Evolutionary conservation across 2,797 vertebrate genomes (phyloP).

Genomic region (Neoniphon sammara): DNA sequence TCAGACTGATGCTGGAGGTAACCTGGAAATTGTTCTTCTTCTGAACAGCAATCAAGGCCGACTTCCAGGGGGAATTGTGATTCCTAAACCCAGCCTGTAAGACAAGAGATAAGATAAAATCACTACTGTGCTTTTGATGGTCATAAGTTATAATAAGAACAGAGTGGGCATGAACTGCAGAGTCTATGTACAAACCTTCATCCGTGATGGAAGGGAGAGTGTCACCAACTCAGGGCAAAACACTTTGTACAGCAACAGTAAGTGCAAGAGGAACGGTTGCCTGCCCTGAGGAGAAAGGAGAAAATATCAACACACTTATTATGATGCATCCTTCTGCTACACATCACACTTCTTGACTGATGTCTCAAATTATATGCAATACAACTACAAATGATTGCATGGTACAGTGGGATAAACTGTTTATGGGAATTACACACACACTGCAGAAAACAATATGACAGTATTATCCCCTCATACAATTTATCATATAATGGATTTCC

Average conservation of each 20-base stretch:
- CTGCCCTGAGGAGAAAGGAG: constrained; percentile 84
- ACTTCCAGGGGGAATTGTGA: constrained; percentile 87
- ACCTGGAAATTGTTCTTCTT: constrained; percentile 74
- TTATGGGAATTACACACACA: not conserved
- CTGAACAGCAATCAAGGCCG: constrained; percentile 79
- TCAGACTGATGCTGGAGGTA: constrained; percentile 51
- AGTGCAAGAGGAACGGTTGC: constrained; percentile 87
- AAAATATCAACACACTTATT: constrained; percentile 6
- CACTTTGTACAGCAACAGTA: constrained; percentile 91
- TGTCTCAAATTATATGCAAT: constrained; percentile 15
- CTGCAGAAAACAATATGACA: not conserved
- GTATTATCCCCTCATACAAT: not conserved
- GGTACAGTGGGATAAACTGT: not conserved
- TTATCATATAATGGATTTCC: not conserved
- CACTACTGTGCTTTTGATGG: not conserved
- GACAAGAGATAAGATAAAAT: constrained; percentile 21
- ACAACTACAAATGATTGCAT: constrained; percentile 5
- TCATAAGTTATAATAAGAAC: not conserved
- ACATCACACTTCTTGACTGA: not conserved
- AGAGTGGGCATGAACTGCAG: not conserved
- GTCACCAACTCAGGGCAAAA: constrained; percentile 89
- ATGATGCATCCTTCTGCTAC: not conserved
- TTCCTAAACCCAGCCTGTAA: constrained; percentile 88
- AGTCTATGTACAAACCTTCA: constrained; percentile 83
- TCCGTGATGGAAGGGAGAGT: constrained; percentile 83